phyloP scores from a whole-genome alignment of 2,113 vertebrate genomes.

The Sialia sialis region DNA sequence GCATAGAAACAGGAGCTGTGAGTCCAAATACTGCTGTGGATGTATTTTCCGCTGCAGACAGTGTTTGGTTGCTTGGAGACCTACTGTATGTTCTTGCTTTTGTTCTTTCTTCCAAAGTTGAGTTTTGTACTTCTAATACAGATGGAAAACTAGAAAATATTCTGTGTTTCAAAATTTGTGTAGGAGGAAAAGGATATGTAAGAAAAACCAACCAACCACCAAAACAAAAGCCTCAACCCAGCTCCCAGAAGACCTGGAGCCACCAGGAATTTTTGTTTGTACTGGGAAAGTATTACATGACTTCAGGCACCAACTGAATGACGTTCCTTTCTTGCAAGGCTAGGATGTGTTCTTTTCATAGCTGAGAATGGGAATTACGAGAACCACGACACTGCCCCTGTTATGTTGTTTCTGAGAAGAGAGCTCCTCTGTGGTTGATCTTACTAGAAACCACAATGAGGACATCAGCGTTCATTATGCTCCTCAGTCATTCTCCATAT shows the following conservation, averaged over 20 bases:
- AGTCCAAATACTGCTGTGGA: not conserved
- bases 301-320: slow-evolving; percentile 27
- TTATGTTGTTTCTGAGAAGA: slow-evolving; percentile 36
- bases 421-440: not conserved
- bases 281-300: slow-evolving; percentile 17
- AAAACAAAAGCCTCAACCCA: slow-evolving; percentile 4
- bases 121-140: slow-evolving; percentile 4
- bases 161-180: slow-evolving; percentile 28
- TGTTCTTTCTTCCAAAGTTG: not conserved
- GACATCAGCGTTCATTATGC: not conserved
- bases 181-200: slow-evolving; percentile 5
- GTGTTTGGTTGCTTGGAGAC: slow-evolving; percentile 18
- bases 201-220: not conserved
- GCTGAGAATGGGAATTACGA: not conserved
- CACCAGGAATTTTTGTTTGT: slow-evolving; percentile 30
- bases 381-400: not conserved
- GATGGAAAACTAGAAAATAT: not conserved
- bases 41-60: not conserved
- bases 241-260: not conserved
- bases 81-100: not conserved
- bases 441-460: not conserved
- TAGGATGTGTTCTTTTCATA: not conserved
- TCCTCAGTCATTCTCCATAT: not conserved
- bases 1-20: not conserved
- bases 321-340: not conserved